phyloP scores from a whole-genome alignment of 2,113 vertebrate genomes.

The Seriola quinqueradiata region DNA sequence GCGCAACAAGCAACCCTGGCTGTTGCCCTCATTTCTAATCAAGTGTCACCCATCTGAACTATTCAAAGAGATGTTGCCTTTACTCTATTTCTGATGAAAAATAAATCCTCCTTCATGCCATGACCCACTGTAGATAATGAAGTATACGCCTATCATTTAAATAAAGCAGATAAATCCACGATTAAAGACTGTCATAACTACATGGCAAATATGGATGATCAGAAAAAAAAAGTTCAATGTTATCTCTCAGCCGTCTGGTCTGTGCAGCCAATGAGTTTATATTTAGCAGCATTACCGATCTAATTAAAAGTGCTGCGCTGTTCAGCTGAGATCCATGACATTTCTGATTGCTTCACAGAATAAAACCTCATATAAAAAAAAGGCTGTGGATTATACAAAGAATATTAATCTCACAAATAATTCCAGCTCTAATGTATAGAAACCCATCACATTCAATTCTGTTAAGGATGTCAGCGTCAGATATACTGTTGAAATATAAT shows the following conservation, averaged over 20 bases:
- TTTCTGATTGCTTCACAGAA: conserved; percentile 24
- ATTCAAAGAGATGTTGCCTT: not conserved
- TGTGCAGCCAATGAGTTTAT: conserved; percentile 37
- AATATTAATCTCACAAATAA: conserved; percentile 59
- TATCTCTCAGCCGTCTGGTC: not conserved
- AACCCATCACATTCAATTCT: conserved; percentile 21
- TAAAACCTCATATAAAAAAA: conserved; percentile 36
- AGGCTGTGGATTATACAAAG: conserved; percentile 45
- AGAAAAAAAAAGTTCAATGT: not conserved
- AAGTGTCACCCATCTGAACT: not conserved
- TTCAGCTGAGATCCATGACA: conserved; percentile 29
- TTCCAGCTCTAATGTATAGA: conserved; percentile 38
- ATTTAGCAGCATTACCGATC: conserved; percentile 53
- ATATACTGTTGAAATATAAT: conserved; percentile 1
- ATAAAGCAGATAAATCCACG: conserved; percentile 12
- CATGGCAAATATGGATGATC: not conserved
- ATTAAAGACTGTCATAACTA: conserved; percentile 13
- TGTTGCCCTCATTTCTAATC: conserved; percentile 20
- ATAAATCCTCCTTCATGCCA: conserved; percentile 15
- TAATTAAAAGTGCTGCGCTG: conserved; percentile 49
- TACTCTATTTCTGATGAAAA: conserved; percentile 20
- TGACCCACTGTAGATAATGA: conserved; percentile 13
- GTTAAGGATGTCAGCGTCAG: conserved; percentile 12
- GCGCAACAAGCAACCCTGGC: not conserved
- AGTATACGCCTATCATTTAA: not conserved